A percentile compares a stretch with the other conserved stretches of the same genome.
Conservation (phyloP, 1,140 invertebrate species). For the Branchinecta lynchi region DNA sequence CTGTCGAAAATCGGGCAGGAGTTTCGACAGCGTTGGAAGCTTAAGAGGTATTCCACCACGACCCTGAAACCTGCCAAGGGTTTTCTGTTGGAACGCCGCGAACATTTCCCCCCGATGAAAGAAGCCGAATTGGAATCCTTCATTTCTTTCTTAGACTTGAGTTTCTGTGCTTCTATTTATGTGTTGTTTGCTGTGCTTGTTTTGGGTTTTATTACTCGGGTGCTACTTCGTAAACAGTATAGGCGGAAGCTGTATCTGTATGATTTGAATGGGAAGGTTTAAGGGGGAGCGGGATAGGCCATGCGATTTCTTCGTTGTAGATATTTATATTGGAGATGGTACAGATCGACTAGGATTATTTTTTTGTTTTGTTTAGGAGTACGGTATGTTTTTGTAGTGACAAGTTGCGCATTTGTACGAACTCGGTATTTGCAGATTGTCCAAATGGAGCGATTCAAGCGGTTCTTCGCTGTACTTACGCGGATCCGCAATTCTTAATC, state of each 20-base stretch:
- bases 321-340: too few relatives aligned
- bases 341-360: too few relatives aligned
- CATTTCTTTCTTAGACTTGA: not conserved
- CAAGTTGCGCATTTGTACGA: too few relatives aligned
- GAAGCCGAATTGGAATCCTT: not conserved
- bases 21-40: not conserved
- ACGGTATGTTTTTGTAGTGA: too few relatives aligned
- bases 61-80: not conserved
- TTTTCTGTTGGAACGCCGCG: not conserved
- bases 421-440: too few relatives aligned
- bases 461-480: too few relatives aligned
- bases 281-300: not conserved
- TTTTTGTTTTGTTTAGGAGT: too few relatives aligned
- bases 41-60: not conserved
- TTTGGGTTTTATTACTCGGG: not conserved
- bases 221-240: slow-evolving; percentile 35
- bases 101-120: not conserved
- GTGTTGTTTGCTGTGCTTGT: not conserved
- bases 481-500: too few relatives aligned
- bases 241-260: slow-evolving; percentile 50
- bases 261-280: slow-evolving; percentile 43
- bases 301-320: too few relatives aligned
- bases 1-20: not conserved
- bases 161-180: not conserved
- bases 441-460: too few relatives aligned